A percentile compares a stretch with the other conserved stretches of the same genome.
Conservation (phyloP, 2,888 invertebrate species). For the Gastrophysa polygoni region DNA sequence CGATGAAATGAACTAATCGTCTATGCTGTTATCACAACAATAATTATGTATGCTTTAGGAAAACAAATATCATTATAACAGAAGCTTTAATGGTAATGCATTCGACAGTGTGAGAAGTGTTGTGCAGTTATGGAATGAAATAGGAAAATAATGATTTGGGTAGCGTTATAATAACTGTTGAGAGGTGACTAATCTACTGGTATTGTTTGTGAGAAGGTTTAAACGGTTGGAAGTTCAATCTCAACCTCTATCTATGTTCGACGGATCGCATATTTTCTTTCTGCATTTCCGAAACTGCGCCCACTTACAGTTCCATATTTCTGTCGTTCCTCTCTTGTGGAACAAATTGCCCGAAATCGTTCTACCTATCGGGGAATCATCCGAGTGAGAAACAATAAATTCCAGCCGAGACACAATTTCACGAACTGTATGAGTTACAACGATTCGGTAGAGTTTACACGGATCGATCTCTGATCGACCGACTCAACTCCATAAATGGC, state of each 20-base stretch:
- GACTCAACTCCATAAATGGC: no score
- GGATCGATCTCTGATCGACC: neutral
- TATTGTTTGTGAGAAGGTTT: neutral
- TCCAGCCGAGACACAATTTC: neutral
- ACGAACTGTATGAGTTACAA: neutral
- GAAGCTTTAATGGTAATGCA: no score
- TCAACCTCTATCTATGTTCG: neutral
- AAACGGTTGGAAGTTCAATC: neutral
- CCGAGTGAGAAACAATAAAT: neutral
- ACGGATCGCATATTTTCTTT: neutral
- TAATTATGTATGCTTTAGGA: no score
- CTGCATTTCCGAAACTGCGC: neutral
- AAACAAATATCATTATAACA: no score
- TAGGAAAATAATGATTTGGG: no score
- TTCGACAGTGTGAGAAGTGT: no score
- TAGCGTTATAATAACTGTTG: no score
- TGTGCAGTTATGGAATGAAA: no score
- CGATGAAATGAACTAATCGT: no score
- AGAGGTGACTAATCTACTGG: no score
- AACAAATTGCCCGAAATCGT: conserved; percentile 1
- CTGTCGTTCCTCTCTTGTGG: conserved; percentile 1
- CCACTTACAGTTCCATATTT: neutral
- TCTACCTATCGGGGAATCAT: neutral
- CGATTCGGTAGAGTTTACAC: neutral
- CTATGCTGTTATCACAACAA: no score